Conservation (phyloP, 2,888 invertebrate genomes). For the Drosophila niveifrons region DNA sequence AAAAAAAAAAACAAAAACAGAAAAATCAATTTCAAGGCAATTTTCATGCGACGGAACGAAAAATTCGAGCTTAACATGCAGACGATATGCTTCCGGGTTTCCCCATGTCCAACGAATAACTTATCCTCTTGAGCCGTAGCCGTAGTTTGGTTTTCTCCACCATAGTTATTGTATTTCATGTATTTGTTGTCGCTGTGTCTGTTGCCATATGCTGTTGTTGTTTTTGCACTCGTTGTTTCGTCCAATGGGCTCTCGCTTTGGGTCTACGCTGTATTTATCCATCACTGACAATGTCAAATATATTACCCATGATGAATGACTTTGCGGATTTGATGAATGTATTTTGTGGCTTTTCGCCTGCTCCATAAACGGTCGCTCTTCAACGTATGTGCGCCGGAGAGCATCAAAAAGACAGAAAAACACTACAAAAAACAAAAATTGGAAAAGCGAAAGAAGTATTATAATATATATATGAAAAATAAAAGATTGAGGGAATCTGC, state of each 20-base stretch:
- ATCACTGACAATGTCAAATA: conserved; percentile 82
- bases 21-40: conserved; percentile 62
- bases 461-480: conserved; percentile 10
- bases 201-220: conserved; percentile 41
- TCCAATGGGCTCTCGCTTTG: conserved; percentile 45
- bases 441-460: neutral
- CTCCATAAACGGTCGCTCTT: conserved; percentile 45
- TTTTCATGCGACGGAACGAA: conserved; percentile 71
- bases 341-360: conserved; percentile 77
- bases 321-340: conserved; percentile 82
- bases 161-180: conserved; percentile 12
- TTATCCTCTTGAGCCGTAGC: conserved; percentile 46
- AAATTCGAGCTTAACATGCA: conserved; percentile 72
- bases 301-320: conserved; percentile 82
- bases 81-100: conserved; percentile 68
- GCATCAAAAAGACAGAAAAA: conserved; percentile 14
- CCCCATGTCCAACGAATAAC: conserved; percentile 53
- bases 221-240: conserved; percentile 24
- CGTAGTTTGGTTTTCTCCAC: conserved; percentile 33
- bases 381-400: conserved; percentile 16
- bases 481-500: conserved; percentile 58
- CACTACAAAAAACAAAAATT: neutral
- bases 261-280: conserved; percentile 75
- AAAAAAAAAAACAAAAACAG: neutral
- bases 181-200: conserved; percentile 35